phyloP scores from a whole-genome alignment of 35 echinoderm and acorn worm genomes.

The Ophiothrix spiculata region DNA sequence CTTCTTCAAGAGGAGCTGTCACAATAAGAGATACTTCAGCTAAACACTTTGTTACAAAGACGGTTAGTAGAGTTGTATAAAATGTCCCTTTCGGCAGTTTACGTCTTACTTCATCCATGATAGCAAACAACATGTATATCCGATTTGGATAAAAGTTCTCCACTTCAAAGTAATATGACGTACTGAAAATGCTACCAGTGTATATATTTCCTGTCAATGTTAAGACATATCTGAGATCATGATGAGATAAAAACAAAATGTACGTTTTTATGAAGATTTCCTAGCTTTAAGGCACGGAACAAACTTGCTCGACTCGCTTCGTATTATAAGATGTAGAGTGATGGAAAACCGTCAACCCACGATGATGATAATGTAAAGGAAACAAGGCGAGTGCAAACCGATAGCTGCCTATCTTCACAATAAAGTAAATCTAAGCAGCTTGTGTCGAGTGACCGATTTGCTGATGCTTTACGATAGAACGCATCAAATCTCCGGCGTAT shows the following conservation, averaged over 20 bases:
- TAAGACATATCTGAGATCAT: too few relatives aligned
- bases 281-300: too few relatives aligned
- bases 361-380: not conserved
- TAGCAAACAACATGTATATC: too few relatives aligned
- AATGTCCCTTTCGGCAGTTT: too few relatives aligned
- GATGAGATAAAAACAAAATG: too few relatives aligned
- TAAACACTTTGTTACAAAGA: not conserved
- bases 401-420: not conserved
- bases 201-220: too few relatives aligned
- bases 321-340: not conserved
- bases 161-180: too few relatives aligned
- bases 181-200: too few relatives aligned
- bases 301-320: too few relatives aligned
- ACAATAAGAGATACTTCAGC: not conserved
- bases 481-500: not conserved
- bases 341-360: not conserved
- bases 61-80: not conserved
- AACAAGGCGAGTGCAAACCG: not conserved
- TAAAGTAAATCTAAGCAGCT: not conserved
- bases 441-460: constrained; percentile 11
- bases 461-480: not conserved
- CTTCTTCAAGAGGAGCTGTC: not conserved
- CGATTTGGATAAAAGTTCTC: too few relatives aligned
- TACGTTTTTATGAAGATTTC: too few relatives aligned
- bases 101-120: too few relatives aligned